A percentile compares a stretch with the other conserved stretches of the same genome.
phyloP scores from a whole-genome alignment of 2,888 invertebrate genomes.

The Acronicta leporina region DNA sequence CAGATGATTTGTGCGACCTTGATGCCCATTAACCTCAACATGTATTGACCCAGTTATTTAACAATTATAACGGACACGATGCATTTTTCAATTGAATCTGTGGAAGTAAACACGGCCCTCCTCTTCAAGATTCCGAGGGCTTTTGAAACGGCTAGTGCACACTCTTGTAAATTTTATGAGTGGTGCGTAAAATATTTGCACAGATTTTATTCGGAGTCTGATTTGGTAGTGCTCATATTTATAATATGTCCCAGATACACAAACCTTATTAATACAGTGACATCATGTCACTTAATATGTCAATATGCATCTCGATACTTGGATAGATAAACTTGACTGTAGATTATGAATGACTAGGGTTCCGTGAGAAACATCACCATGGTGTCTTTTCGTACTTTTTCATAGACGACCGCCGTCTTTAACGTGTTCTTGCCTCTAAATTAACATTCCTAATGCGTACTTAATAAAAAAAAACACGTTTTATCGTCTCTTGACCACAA shows the following conservation, averaged over 20 bases:
- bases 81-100: conserved; percentile 71
- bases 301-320: conserved; percentile 25
- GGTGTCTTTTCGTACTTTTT: conserved; percentile 5
- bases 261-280: conserved; percentile 32
- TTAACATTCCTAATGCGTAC: conserved; percentile 58
- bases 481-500: conserved; percentile 68
- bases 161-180: conserved; percentile 1
- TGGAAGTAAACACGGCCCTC: conserved; percentile 52
- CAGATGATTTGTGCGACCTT: conserved; percentile 64
- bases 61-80: conserved; percentile 65
- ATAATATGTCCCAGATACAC: conserved; percentile 36
- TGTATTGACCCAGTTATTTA: conserved; percentile 69
- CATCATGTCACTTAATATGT: conserved; percentile 23
- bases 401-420: conserved; percentile 52
- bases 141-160: conserved; percentile 15
- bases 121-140: conserved; percentile 40
- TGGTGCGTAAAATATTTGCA: conserved; percentile 23
- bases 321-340: conserved; percentile 10
- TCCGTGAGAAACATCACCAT: conserved; percentile 6
- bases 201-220: conserved; percentile 19
- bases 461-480: conserved; percentile 64
- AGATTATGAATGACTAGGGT: conserved; percentile 7
- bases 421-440: conserved; percentile 41
- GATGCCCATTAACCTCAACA: conserved; percentile 70
- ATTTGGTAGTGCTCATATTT: conserved; percentile 18